phyloP scores from a whole-genome alignment of 2,113 vertebrate genomes.

The Zapornia atra region DNA sequence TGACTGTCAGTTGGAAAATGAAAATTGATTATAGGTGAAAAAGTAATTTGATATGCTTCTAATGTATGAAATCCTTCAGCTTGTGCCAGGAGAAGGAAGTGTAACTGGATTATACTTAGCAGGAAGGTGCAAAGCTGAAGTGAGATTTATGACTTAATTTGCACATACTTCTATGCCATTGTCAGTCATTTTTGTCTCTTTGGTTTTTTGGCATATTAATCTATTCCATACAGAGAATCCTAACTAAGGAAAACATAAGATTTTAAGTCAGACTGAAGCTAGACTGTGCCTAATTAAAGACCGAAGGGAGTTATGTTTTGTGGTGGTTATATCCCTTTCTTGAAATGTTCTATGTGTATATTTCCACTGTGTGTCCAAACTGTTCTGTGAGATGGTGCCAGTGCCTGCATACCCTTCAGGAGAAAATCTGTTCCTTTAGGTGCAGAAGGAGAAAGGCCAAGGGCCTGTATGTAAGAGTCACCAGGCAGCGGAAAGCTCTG shows the following conservation, averaged over 20 bases:
- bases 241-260: background rate
- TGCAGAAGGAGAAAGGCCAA: background rate
- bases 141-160: background rate
- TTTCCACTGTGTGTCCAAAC: background rate
- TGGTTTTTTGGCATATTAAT: background rate
- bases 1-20: background rate
- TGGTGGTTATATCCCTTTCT: background rate
- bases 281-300: background rate
- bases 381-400: background rate
- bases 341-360: background rate
- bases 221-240: background rate
- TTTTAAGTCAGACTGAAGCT: background rate
- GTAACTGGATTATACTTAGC: background rate
- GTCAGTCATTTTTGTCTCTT: background rate
- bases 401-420: background rate
- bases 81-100: background rate
- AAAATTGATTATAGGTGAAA: slow-evolving; percentile 2
- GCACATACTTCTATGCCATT: background rate
- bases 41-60: background rate
- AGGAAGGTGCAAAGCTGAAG: background rate
- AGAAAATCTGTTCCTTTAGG: background rate
- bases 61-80: background rate
- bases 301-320: background rate
- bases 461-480: background rate
- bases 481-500: background rate